A percentile compares a stretch with the other conserved stretches of the same genome.
Conservation (phyloP, 1,140 invertebrate species). For the Mylabris phalerata region DNA sequence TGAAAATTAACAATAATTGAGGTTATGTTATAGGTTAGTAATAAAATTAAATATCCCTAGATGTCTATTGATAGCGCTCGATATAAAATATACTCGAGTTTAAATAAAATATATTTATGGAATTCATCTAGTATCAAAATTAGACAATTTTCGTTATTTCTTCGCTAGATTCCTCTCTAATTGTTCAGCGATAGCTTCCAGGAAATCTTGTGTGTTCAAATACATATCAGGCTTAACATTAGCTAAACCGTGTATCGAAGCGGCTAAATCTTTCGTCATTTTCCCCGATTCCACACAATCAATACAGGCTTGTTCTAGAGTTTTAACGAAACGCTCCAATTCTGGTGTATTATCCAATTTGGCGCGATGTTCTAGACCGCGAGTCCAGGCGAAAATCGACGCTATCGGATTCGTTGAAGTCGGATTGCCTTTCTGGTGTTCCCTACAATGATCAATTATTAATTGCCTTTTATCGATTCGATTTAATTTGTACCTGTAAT, state of each 20-base stretch:
- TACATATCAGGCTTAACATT: conserved; percentile 75
- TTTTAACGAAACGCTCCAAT: conserved; percentile 51
- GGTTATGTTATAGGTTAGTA: too few species aligned
- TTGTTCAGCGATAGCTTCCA: conserved; percentile 73
- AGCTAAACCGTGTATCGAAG: conserved; percentile 73
- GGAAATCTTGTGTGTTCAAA: conserved; percentile 79
- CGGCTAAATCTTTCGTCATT: conserved; percentile 88
- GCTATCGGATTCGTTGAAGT: conserved; percentile 89
- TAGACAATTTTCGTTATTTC: neutral
- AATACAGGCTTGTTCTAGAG: conserved; percentile 64
- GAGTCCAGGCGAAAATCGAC: conserved; percentile 88
- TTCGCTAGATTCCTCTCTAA: conserved; percentile 45
- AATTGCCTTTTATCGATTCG: conserved; percentile 57
- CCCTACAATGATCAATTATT: conserved; percentile 35
- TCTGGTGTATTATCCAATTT: conserved; percentile 73
- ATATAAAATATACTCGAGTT: neutral
- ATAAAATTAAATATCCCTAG: too few species aligned
- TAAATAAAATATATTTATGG: neutral
- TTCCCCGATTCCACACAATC: conserved; percentile 81
- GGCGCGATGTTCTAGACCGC: conserved; percentile 75
- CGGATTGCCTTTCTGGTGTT: conserved; percentile 72
- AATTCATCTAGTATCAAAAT: neutral
- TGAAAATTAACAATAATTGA: too few species aligned
- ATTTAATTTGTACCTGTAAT: conserved; percentile 71
- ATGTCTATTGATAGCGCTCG: too few species aligned